Percentiles rank a stretch among this genome's conserved stretches.
Evolutionary conservation across 2,888 invertebrate species (phyloP).

Genomic region (Ypsolopha scabrella): DNA sequence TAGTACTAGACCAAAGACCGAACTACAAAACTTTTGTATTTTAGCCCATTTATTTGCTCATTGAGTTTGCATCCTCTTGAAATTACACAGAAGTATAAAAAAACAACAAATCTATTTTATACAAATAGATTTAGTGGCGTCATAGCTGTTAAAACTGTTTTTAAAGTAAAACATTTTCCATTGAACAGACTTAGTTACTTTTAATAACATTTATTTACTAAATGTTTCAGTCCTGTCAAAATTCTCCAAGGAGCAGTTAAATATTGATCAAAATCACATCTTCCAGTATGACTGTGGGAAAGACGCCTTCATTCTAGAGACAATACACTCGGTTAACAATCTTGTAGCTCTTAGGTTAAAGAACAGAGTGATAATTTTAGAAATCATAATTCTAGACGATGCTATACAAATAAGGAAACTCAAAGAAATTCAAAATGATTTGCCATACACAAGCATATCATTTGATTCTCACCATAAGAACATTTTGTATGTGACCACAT

Average conservation of each 20-base stretch:
- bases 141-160: too few species aligned
- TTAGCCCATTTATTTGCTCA: too few species aligned
- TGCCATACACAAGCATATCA: constrained; percentile 46
- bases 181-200: neutral
- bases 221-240: constrained; percentile 39
- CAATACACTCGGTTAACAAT: constrained; percentile 31
- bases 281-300: constrained; percentile 35
- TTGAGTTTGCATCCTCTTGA: too few species aligned
- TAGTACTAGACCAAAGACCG: too few species aligned
- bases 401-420: constrained; percentile 29
- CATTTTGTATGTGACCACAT: constrained; percentile 42
- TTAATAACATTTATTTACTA: neutral
- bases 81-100: too few species aligned
- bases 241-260: constrained; percentile 27
- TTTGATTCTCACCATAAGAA: constrained; percentile 50
- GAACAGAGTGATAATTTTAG: constrained; percentile 40
- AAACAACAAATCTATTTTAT: too few species aligned
- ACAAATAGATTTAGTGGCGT: too few species aligned
- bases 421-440: constrained; percentile 35
- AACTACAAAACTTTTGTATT: too few species aligned
- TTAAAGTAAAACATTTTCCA: too few species aligned
- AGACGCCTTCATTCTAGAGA: constrained; percentile 42
- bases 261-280: constrained; percentile 20
- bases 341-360: constrained; percentile 41
- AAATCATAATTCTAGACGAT: constrained; percentile 21